These are phyloP conservation scores for Cladopsammia gracilis DNA, from an alignment of 64 coral and sea anemone genomes.

Conservation along the genomic window DNA sequence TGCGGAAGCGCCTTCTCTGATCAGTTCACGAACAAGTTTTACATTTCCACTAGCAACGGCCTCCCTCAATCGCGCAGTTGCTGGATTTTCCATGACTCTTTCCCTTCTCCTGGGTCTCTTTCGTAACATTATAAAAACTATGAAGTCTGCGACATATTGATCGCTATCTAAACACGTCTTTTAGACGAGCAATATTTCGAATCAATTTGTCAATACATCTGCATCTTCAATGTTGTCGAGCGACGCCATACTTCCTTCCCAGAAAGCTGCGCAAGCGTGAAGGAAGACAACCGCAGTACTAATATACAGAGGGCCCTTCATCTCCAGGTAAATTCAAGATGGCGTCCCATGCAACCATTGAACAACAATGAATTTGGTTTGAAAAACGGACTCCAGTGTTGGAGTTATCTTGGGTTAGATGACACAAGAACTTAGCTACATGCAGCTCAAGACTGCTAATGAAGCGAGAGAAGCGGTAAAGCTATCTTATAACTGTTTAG, in stretches of 20 bases:
- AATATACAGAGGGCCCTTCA: neutral
- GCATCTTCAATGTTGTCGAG: neutral
- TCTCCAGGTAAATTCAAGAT: constrained; percentile 44
- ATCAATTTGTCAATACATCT: neutral
- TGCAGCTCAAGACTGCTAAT: constrained; percentile 99
- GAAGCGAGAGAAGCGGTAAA: constrained; percentile 93
- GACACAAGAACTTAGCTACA: constrained; percentile 97
- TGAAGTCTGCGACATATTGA: constrained; percentile 19
- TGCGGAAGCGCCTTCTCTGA: constrained; percentile 77
- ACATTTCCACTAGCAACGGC: constrained; percentile 90
- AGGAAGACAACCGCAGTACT: neutral
- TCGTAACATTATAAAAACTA: constrained; percentile 50
- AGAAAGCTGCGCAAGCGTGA: neutral
- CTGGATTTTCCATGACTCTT: constrained; percentile 52
- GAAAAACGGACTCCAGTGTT: neutral
- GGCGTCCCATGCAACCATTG: constrained; percentile 56
- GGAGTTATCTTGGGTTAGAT: constrained; percentile 46
- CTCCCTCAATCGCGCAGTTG: constrained; percentile 53
- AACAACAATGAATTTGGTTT: neutral
- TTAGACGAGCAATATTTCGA: constrained; percentile 1
- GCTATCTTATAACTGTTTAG: neutral
- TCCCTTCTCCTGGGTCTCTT: constrained; percentile 41
- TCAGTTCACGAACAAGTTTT: constrained; percentile 83
- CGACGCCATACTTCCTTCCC: constrained; percentile 35
- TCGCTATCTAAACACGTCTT: constrained; percentile 9